Base-by-base conservation (phyloP, 2,113 vertebrate genomes). In the Callionymus lyra region DNA sequence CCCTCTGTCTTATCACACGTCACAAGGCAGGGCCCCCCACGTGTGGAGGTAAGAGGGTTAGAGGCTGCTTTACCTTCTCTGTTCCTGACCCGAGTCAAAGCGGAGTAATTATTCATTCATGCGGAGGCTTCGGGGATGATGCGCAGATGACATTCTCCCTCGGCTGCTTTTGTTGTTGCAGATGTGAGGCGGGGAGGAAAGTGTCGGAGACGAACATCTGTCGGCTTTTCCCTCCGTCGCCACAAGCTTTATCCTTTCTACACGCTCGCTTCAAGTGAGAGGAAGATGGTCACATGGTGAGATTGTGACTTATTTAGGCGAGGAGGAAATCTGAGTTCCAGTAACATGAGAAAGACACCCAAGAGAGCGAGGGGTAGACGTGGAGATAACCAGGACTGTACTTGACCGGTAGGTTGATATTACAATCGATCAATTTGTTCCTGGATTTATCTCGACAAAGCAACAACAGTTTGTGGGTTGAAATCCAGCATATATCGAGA, bases 121-220 rank as follows among this genome's bases (percentile, higher is more conserved):
- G 14, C 41, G 0, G 45, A 47, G 55, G 53, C 39, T 37, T 59
- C 63, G 19, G 51, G 72, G 69, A 70, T 70, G 77, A 75, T 63
- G 55, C 4, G 14, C 19, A 6, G 44, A 33, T 80, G 71, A 79
- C 68, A 73, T 71, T 77, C 74, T 59, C 62, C 56, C 60, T 65
- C 34, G 12, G 48, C 58, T 45, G 55, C 65, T 76, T 80, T 80
- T 80, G 71, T 68, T 77, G 74, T 55, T 43, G 51, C 43, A 62
- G 65, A 72, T 68, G 57, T 41, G 40, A 71, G 57, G 48, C 43
- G 41, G 42, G 53, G 34, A 56, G 44, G 60, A 68, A 27, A 27
- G 45, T 66, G 66, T 68, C 50, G 10, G 62, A 44, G 55, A 6
- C 15, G 32, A 65, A 77, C 70, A 70, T 67, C 70, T 73, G 66